Evolutionary conservation across 2,797 vertebrate species (phyloP), one percentile per base, ranked within the genome.

Genomic region (Rhinatrema bivittatum): DNA sequence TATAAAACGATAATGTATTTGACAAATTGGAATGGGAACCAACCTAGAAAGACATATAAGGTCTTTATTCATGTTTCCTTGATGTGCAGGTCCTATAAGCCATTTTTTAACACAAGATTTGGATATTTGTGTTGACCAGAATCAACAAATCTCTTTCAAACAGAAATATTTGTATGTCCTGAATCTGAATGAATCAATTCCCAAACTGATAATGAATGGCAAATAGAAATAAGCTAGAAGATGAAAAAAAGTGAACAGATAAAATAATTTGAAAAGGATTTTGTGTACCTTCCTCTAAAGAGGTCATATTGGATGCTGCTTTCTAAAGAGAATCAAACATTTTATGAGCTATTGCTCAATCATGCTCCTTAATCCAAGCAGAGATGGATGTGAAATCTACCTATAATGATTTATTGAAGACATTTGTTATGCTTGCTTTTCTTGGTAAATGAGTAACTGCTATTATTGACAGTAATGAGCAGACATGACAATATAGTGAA

Each of bases 341-440:
- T 32, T 50, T 50, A 30, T 50, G 31, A 36, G 22, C 26, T 14
- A 25, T 7, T 20, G 5, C 4, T 42, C 52, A 44, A 47, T 39
- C 25, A n/a, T 13, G 6, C 42, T n/a, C 8, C 39, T 21, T 50
- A 11, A 37, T 53, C 17, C 26, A 51, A 36, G 17, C 16, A 49
- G 40, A 37, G 23, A 11, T 46, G 24, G 25, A 33, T 32, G n/a
- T 45, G 28, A 33, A 53, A 47, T 39, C 36, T 37, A 26, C 32
- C 20, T 3, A 0, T 42, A 5, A 16, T 25, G 23, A 22, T 43
- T 22, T 1, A 15, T 2, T 21, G 32, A 36, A 50, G n/a, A 44
- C 42, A 26, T 17, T 1, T 28, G 16, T 8, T 9, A 30, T 4
- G 9, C 10, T 42, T 27, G 5, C 19, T 47, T 46, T 35, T 39